Evolutionary conservation across 2,113 vertebrate genomes (phyloP).

Genomic region (Montifringilla adamsi): DNA sequence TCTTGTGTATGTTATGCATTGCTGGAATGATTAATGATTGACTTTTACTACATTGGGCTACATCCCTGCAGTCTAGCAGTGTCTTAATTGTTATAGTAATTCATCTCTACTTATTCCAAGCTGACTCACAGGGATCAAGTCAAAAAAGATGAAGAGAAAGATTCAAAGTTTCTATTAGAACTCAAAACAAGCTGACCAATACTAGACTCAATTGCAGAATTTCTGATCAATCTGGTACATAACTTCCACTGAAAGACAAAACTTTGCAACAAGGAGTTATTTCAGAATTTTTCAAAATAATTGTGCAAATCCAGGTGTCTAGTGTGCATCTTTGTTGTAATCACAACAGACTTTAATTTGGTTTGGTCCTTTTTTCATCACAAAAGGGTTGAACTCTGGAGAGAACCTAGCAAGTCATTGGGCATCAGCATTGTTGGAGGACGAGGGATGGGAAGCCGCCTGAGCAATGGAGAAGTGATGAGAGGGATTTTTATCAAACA

Average conservation of each 20-base stretch:
- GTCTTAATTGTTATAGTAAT: background rate
- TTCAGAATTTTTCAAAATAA: background rate
- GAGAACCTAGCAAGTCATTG: slow-evolving; percentile 90
- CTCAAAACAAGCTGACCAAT: background rate
- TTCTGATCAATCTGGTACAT: background rate
- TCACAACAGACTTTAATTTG: background rate
- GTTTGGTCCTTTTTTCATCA: background rate
- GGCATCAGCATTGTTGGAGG: slow-evolving; percentile 98
- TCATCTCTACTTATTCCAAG: background rate
- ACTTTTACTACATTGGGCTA: background rate
- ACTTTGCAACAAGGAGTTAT: background rate
- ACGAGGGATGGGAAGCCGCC: slow-evolving; percentile 94
- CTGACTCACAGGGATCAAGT: background rate
- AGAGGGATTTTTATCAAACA: slow-evolving; percentile 98
- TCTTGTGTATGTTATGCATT: rapidly evolving
- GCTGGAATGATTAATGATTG: background rate
- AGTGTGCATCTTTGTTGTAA: background rate
- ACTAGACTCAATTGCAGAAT: background rate
- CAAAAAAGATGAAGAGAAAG: background rate
- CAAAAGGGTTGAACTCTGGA: slow-evolving; percentile 89
- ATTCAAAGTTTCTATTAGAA: background rate
- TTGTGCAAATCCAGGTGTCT: background rate
- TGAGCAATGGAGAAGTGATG: slow-evolving; percentile 96
- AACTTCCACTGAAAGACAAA: background rate
- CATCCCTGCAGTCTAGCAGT: background rate